A percentile compares a stretch with the other conserved stretches of the same genome.
These are phyloP conservation scores for Actinostola sp. DNA, from an alignment of 92 coral and sea anemone genomes.

Conservation along the genomic window DNA sequence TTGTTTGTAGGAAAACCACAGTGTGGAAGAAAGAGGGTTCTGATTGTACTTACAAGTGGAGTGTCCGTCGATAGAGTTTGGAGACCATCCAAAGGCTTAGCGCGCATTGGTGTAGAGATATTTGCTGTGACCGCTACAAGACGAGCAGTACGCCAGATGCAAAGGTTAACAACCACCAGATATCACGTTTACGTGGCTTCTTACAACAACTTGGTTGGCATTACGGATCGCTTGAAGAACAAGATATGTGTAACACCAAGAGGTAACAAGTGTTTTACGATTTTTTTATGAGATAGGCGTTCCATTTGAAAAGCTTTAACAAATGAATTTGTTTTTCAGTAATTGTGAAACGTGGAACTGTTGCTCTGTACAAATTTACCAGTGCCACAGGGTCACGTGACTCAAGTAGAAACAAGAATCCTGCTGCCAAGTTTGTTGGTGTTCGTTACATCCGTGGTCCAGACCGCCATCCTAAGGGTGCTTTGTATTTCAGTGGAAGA, in stretches of 20 bases:
- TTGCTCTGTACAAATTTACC: conserved; percentile 65
- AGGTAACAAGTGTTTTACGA: no score
- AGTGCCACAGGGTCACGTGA: conserved; percentile 53
- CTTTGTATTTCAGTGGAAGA: conserved; percentile 61
- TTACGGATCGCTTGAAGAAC: conserved; percentile 21
- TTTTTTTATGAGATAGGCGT: neutral
- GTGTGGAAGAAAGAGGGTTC: conserved; percentile 67
- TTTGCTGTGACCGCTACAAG: conserved; percentile 58
- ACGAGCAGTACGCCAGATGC: conserved; percentile 10
- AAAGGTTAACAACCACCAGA: conserved; percentile 49
- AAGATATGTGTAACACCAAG: conserved; percentile 48
- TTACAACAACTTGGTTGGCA: conserved; percentile 2
- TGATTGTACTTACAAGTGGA: conserved; percentile 55
- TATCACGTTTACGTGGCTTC: conserved; percentile 39
- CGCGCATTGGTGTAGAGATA: conserved; percentile 59
- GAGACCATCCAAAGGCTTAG: conserved; percentile 51
- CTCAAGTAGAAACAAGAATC: conserved; percentile 63
- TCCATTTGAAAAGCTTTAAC: neutral
- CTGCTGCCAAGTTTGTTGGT: conserved; percentile 50
- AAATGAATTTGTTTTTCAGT: conserved; percentile 7
- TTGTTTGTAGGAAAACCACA: conserved; percentile 59
- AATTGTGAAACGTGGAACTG: conserved; percentile 48
- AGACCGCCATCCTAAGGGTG: conserved; percentile 64
- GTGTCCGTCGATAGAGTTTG: conserved; percentile 50
- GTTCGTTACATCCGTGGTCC: conserved; percentile 54